Evolutionary conservation across 2,113 vertebrate species (phyloP).

Genomic region (Thryonomys swinderianus): DNA sequence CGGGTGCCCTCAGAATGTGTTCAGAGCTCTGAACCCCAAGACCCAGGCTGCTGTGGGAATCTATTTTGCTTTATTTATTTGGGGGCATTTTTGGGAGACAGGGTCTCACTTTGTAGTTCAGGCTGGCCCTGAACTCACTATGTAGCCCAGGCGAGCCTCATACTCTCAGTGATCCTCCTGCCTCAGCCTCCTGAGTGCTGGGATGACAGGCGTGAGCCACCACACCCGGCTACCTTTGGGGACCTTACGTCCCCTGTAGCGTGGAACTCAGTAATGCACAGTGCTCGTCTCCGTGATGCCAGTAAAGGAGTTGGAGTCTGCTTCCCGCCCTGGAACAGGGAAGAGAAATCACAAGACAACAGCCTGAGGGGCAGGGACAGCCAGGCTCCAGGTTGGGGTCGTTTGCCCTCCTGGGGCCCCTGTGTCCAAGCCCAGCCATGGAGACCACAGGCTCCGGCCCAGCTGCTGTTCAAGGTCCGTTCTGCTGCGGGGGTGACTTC

Average conservation of each 20-base stretch:
- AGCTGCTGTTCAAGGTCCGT: background rate
- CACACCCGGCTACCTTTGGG: background rate
- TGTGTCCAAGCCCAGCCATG: background rate
- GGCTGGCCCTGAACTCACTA: too few relatives aligned
- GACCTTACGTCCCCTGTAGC: background rate
- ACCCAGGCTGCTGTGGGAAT: background rate
- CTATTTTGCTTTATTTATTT: too few relatives aligned
- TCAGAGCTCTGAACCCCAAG: background rate
- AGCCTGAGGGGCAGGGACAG: background rate
- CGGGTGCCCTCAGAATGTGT: background rate
- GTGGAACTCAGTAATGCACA: rapidly evolving
- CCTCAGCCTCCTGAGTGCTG: too few relatives aligned
- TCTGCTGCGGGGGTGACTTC: background rate
- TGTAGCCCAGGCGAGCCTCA: too few relatives aligned
- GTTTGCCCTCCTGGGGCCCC: background rate
- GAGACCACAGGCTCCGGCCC: background rate
- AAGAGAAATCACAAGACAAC: background rate
- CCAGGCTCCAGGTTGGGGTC: background rate
- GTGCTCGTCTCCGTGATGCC: rapidly evolving
- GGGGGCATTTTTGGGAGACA: too few relatives aligned
- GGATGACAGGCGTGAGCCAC: too few relatives aligned
- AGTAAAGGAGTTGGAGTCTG: background rate
- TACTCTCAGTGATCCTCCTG: too few relatives aligned
- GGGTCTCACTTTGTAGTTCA: too few relatives aligned
- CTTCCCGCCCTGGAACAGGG: background rate